A percentile compares a stretch with the other conserved stretches of the same genome.
Conservation (phyloP, 2,888 invertebrate genomes). For the Sarcophaga carnaria region DNA sequence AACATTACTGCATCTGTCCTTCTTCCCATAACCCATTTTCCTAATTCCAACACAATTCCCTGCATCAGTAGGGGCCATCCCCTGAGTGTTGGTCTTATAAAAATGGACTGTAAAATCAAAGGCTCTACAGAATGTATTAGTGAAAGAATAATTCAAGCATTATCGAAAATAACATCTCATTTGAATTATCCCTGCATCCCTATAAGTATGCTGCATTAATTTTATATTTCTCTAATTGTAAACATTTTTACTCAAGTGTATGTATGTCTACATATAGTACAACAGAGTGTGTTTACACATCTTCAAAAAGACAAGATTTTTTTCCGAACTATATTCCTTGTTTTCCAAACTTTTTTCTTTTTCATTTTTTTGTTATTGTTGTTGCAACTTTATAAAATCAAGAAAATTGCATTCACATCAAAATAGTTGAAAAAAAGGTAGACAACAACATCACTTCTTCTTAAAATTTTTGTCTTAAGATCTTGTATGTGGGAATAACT, state of each 20-base stretch:
- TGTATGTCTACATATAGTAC: background rate
- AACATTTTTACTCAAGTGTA: constrained; percentile 17
- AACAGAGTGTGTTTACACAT: background rate
- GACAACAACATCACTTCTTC: background rate
- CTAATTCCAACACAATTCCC: too few species aligned
- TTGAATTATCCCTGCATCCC: background rate
- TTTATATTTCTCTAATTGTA: constrained; percentile 35
- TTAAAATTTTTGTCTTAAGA: constrained; percentile 14
- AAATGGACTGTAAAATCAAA: too few species aligned
- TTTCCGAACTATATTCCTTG: background rate
- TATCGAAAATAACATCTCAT: constrained; percentile 11
- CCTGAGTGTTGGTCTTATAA: too few species aligned
- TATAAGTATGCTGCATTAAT: constrained; percentile 1
- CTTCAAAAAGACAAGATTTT: constrained; percentile 3
- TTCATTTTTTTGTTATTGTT: too few species aligned
- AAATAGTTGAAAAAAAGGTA: constrained; percentile 26
- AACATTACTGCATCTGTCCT: too few species aligned
- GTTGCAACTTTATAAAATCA: constrained; percentile 35
- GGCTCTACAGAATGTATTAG: too few species aligned
- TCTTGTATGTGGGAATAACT: constrained; percentile 17
- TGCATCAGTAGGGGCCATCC: too few species aligned
- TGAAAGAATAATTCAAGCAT: too few species aligned
- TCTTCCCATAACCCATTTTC: too few species aligned
- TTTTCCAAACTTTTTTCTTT: background rate
- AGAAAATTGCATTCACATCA: constrained; percentile 51